Evolutionary conservation across 1,140 invertebrate species (phyloP), one percentile per base, ranked within the genome.

Genomic region (Calycopis cecrops): DNA sequence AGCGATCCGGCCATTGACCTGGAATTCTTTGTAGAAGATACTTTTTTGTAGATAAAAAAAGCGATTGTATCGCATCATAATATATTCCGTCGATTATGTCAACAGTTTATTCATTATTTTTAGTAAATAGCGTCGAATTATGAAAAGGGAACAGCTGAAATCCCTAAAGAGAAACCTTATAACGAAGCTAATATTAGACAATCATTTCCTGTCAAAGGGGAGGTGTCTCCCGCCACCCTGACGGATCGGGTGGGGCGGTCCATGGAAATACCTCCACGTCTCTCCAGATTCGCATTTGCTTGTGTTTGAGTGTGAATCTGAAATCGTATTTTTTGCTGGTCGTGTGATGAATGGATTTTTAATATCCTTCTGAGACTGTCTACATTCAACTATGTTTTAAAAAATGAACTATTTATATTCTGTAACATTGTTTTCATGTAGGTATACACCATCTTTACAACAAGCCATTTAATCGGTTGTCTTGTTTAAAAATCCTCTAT

Each of bases 121-220:
- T 28, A 28, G 2, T 3, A 28, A 28, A 28, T 28, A 3, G 40
- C 35, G 18, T 52, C 40, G 12, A 53, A 14, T 42, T 33, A 53
- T 53, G 38, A 53, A 73, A 70, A 78, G 71, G 65, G 65, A 71
- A 65, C 65, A 44, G 59, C 64, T 70, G 58, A 68, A 85, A 80
- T 86, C 81, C 77, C 81, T 69, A 72, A 73, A 83, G 78, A 80
- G 75, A 68, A 77, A 80, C 79, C 79, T 83, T 86, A 85, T 81
- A 85, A 86, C 81, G 83, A 85, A 85, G 83, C 83, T 85, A 85
- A 86, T 86, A 86, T 86, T 86, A 86, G 81, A 82, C 79, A 86
- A 86, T 86, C 81, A 86, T 86, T 86, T 86, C 83, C 78, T 85
- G 79, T 86, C 79, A 87, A 85, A 86, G 79, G 79, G 79, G 80